Evolutionary conservation across 2,888 invertebrate genomes (phyloP), one percentile per base, ranked within the genome.

Genomic region (Napeogenes sylphis): DNA sequence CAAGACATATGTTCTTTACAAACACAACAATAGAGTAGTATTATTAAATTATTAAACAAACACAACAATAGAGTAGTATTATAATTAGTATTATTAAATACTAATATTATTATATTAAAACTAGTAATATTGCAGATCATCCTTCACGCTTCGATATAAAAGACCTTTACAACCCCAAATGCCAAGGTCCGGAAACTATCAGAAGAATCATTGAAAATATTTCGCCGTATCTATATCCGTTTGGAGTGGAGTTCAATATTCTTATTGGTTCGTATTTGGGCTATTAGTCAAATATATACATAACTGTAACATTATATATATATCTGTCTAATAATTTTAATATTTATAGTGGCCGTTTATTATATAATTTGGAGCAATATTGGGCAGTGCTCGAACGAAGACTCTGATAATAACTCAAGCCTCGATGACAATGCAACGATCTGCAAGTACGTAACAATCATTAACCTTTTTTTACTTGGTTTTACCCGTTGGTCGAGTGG

Each of bases 171-270:
- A 80, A 89, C 59, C 80, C 84, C 60, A 79, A 89, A 42, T 93
- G 93, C 73, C 80, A 84, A 33, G 87, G 86, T 0, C 85, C 91
- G 1, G 77, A 75, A 2, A 87, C 91, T 12, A 76, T 93, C 58
- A 86, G 79, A 58, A 75, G 84, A 2, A 91, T 93, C 58, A 89
- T 91, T 68, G 90, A 91, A 74, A 91, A 92, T 75, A 93, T 94
- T 73, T 94, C 95, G 1, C 95, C 95, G 0, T 96, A 95, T 77
- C 85, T 96, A 14, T 96, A 94, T 74, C 96, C 96, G 0, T 96
- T 96, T 80, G 94, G 94, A 68, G 94, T 96, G 38, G 94, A 96
- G 81, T 96, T 94, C 83, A 95, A 94, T 81, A 94, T 96, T 75
- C 92, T 96, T 64, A 93, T 95, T 61, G 94, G 94, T 94, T 84